These are phyloP conservation scores for Drosophila leontia DNA, from an alignment of 1,140 invertebrate genomes.

Conservation along the genomic window DNA sequence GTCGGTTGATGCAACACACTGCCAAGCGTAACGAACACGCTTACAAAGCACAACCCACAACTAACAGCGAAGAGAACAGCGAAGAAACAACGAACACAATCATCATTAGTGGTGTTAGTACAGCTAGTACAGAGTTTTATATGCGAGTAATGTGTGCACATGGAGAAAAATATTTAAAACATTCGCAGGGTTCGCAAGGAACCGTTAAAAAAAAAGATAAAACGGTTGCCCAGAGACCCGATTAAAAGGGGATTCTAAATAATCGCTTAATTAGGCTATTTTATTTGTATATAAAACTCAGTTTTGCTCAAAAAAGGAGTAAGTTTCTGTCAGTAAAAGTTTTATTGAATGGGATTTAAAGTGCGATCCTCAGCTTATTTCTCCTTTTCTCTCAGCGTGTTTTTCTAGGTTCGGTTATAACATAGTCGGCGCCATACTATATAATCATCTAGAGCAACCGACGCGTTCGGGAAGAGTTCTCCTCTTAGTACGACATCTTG, in stretches of 20 bases:
- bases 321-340: too few relatives aligned
- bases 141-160: neutral
- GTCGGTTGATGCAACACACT: constrained; percentile 70
- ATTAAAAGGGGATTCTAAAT: too few relatives aligned
- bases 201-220: too few relatives aligned
- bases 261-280: too few relatives aligned
- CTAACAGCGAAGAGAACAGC: constrained; percentile 41
- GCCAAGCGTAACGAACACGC: constrained; percentile 80
- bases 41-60: constrained; percentile 56
- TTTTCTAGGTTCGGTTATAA: constrained; percentile 1
- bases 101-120: constrained; percentile 72
- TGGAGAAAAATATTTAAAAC: neutral
- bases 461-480: constrained; percentile 9
- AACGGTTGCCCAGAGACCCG: too few relatives aligned
- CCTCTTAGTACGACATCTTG: constrained; percentile 30
- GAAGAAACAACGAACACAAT: constrained; percentile 63
- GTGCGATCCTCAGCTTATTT: neutral
- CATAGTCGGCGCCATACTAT: constrained; percentile 18
- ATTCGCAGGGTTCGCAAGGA: too few relatives aligned
- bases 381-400: neutral
- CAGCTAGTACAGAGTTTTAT: constrained; percentile 33
- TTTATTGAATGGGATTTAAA: neutral
- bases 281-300: too few relatives aligned
- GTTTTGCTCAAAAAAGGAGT: too few relatives aligned
- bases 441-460: constrained; percentile 68